Percentiles rank a stretch among this genome's conserved stretches.
Conservation (phyloP, 2,888 invertebrate species). For the Rhabditoides inermis region DNA sequence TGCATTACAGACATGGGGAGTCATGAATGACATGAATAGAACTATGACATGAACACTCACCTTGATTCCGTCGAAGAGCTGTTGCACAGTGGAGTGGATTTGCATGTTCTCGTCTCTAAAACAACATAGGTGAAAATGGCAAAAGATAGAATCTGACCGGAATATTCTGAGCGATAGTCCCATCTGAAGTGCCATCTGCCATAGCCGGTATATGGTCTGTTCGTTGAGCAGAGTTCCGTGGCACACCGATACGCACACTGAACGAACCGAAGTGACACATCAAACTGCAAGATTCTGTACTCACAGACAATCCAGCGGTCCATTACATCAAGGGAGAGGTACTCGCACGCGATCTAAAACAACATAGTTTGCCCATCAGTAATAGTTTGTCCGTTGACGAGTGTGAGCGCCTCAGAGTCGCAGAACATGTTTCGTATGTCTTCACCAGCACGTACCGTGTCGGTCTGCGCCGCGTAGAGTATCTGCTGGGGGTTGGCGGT, state of each 20-base stretch:
- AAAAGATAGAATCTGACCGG: too few species aligned
- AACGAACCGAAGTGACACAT: constrained; percentile 14
- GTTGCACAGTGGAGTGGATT: constrained; percentile 82
- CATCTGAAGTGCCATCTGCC: constrained; percentile 81
- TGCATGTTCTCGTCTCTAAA: too few species aligned
- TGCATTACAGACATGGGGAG: too few species aligned
- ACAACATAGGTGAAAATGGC: too few species aligned
- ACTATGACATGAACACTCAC: too few species aligned
- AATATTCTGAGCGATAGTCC: constrained; percentile 89
- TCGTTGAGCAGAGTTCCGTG: constrained; percentile 74
- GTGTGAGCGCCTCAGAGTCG: too few species aligned
- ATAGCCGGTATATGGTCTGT: constrained; percentile 70
- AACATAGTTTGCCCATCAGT: too few species aligned
- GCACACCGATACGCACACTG: constrained; percentile 79
- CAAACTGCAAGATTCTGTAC: constrained; percentile 34
- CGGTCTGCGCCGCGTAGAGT: constrained; percentile 84
- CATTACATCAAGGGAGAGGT: constrained; percentile 82
- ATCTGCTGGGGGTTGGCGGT: constrained; percentile 89
- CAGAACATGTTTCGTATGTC: too few species aligned
- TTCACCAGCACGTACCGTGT: constrained; percentile 62
- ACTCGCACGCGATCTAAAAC: constrained; percentile 82
- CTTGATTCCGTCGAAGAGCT: constrained; percentile 87
- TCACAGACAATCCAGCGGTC: constrained; percentile 88
- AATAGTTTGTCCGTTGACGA: too few species aligned
- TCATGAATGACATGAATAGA: too few species aligned